phyloP scores from a whole-genome alignment of 2,113 vertebrate species.

The Athene noctua region DNA sequence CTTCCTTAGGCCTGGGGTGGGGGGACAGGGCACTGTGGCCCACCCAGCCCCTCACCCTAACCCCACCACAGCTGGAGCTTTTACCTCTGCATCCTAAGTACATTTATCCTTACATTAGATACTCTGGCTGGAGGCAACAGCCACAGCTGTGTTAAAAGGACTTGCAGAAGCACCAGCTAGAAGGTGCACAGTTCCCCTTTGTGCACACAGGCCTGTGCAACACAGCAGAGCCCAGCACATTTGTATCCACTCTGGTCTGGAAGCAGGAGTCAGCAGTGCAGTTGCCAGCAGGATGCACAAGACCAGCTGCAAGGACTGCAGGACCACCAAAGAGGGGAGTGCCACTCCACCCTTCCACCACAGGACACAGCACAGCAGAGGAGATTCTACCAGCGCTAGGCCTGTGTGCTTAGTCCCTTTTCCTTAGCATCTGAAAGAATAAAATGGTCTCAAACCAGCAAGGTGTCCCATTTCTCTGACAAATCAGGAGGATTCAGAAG shows the following conservation, averaged over 20 bases:
- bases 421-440: background rate
- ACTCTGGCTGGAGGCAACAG: background rate
- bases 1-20: background rate
- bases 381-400: too few species aligned
- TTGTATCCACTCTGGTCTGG: too few species aligned
- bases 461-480: too few species aligned
- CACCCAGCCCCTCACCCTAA: too few species aligned
- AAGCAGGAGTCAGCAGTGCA: rapidly evolving
- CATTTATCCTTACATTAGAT: too few species aligned
- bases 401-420: rapidly evolving
- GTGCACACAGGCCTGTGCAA: rapidly evolving
- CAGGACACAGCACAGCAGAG: background rate
- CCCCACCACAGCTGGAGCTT: background rate
- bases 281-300: rapidly evolving
- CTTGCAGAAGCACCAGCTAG: rapidly evolving
- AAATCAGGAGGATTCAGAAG: background rate
- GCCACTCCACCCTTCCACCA: too few species aligned
- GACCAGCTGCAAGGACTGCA: background rate
- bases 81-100: background rate
- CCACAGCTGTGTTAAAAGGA: background rate
- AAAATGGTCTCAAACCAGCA: background rate
- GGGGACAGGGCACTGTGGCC: too few species aligned
- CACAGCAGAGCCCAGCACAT: rapidly evolving
- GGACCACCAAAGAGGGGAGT: rapidly evolving
- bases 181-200: background rate